phyloP scores from a whole-genome alignment of 2,797 vertebrate species.

The Sebastes baramenuke region DNA sequence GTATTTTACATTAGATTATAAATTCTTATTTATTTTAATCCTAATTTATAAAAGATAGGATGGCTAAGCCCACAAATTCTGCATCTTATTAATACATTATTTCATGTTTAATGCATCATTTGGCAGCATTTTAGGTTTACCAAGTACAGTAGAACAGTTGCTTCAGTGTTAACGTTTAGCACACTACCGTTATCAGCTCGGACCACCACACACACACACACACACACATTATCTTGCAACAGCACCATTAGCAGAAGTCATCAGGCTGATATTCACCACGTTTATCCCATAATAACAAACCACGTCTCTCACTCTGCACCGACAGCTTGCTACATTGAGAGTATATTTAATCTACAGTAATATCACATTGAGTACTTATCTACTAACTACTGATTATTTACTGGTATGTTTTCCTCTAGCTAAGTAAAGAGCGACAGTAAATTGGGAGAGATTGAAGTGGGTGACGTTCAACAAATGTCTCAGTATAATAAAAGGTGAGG shows the following conservation, averaged over 20 bases:
- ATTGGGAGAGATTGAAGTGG: background rate
- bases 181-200: conserved; percentile 38
- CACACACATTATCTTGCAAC: conserved; percentile 44
- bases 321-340: background rate
- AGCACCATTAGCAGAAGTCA: background rate
- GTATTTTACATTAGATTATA: background rate
- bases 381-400: background rate
- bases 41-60: background rate
- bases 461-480: background rate
- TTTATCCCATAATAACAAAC: background rate
- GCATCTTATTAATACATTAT: too few relatives aligned
- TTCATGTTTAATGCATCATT: background rate
- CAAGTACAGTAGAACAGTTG: background rate
- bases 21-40: background rate
- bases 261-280: background rate
- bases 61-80: background rate
- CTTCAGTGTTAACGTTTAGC: background rate
- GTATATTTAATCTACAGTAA: background rate
- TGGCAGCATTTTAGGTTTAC: background rate
- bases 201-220: background rate
- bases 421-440: background rate
- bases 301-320: background rate
- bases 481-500: fast-evolving
- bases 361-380: background rate
- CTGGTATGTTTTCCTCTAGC: background rate